A percentile compares a stretch with the other conserved stretches of the same genome.
These are phyloP conservation scores for Distichodus sexfasciatus DNA, from an alignment of 2,797 vertebrate species.

Conservation along the genomic window DNA sequence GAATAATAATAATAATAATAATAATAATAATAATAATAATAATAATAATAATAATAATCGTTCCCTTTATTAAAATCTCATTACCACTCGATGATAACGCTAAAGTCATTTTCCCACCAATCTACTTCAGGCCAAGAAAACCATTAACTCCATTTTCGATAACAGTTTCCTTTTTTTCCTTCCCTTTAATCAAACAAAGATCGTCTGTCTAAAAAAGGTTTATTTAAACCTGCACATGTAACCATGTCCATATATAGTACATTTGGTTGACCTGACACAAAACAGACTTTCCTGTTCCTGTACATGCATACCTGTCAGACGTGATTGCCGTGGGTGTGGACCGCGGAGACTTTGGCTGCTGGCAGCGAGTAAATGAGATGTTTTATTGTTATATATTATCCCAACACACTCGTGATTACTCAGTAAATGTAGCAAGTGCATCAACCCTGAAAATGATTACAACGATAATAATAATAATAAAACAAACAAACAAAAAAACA, in stretches of 20 bases:
- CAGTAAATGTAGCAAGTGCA: constrained; percentile 73
- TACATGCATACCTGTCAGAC: constrained; percentile 77
- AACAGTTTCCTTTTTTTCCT: not conserved
- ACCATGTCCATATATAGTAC: constrained; percentile 32
- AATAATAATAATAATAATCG: too few species aligned
- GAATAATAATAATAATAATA: too few species aligned
- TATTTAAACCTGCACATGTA: constrained; percentile 18
- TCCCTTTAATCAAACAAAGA: constrained; percentile 3
- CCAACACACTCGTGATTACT: constrained; percentile 61
- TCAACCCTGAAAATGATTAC: constrained; percentile 63
- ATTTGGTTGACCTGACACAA: constrained; percentile 61
- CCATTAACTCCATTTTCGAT: not conserved
- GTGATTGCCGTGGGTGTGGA: constrained; percentile 80
- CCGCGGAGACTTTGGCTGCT: constrained; percentile 76
- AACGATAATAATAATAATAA: constrained; percentile 28
- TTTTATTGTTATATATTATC: constrained; percentile 72
- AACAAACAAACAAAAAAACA: not conserved
- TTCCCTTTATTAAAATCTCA: constrained; percentile 52
- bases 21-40: too few species aligned
- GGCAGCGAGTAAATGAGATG: constrained; percentile 73
- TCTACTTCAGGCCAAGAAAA: constrained; percentile 7
- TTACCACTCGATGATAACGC: constrained; percentile 17
- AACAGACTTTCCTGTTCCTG: constrained; percentile 78
- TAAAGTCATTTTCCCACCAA: constrained; percentile 13
- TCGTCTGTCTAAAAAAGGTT: not conserved